Evolutionary conservation across 2,888 invertebrate genomes (phyloP), one percentile per base, ranked within the genome.

Genomic region (Leucophora obtusa): DNA sequence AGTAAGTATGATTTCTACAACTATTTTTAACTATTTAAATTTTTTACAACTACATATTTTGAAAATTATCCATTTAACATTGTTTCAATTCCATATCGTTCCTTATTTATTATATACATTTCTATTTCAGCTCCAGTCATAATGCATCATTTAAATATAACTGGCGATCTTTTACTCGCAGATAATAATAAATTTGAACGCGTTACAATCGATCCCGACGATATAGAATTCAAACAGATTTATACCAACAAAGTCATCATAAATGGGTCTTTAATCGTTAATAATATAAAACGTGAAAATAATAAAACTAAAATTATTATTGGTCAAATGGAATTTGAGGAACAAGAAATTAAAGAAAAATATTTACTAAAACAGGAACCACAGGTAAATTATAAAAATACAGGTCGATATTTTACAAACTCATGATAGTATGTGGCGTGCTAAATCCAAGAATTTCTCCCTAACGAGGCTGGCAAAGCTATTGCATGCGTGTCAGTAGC

Each of bases 191-290:
- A 83, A 6, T 35, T 74, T 9, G 84, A 14, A 15, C 65, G 66
- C 17, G 14, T 43, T 0, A 6, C 14, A n/a, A 7, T 11, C 5
- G 69, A 71, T 35, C 28, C 72, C 7, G 68, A 71, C 5, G 62
- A 63, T 33, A 28, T 62, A 33, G 76, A 83, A 4, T 83, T 89
- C 6, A 85, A 87, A 69, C 89, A 89, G 43, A 86, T 85, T 21
- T 89, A 89, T 28, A 87, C 86, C 0, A 87, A 86, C 18, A 85
- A 79, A 69, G 84, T 89, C 0, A 83, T 83, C 0, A 80, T 89
- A 1, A 86, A 86, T 14, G 89, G 89, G 0, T 85, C 87, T 0
- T 74, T 89, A 50, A 86, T 86, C 1, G 72, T 89, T 0, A 82
- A 79, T 6, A 86, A 86, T 78, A 33, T 89, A 8, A 74, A 65